Evolutionary conservation across 2,797 vertebrate genomes (phyloP).

Genomic region (Peromyscus aztecus): DNA sequence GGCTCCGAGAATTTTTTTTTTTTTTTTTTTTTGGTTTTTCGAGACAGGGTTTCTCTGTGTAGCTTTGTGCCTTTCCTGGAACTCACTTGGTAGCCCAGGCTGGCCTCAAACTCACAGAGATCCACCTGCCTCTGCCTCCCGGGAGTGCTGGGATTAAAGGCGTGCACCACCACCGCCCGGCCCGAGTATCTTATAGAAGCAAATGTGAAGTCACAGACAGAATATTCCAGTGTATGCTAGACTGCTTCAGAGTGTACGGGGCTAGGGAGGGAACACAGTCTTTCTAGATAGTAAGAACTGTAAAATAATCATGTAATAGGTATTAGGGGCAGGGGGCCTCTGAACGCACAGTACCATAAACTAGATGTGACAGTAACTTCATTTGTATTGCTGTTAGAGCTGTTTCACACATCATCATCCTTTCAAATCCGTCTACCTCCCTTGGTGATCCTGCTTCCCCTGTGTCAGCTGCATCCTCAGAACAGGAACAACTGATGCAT

Average conservation of each 20-base stretch:
- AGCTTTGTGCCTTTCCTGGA: too few relatives aligned
- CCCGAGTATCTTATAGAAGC: background rate
- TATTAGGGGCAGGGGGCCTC: background rate
- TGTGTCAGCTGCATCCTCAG: slow-evolving; percentile 10
- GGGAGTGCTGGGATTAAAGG: too few relatives aligned
- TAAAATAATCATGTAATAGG: background rate
- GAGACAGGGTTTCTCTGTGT: too few relatives aligned
- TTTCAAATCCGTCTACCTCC: background rate
- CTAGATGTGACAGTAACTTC: background rate
- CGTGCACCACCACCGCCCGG: too few relatives aligned
- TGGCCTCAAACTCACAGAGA: too few relatives aligned
- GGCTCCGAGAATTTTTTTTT: too few relatives aligned
- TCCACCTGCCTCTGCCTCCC: too few relatives aligned
- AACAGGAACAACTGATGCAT: slow-evolving; percentile 4
- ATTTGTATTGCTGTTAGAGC: background rate
- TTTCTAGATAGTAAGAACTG: background rate
- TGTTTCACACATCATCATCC: background rate
- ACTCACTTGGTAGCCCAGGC: too few relatives aligned
- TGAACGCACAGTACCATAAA: background rate
- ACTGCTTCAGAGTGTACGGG: background rate
- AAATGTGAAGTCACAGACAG: background rate
- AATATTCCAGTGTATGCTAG: background rate
- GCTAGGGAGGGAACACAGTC: background rate
- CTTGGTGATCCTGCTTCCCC: background rate
- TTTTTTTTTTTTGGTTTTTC: too few relatives aligned